Evolutionary conservation across 2,113 vertebrate genomes (phyloP), one percentile per base, ranked within the genome.

Genomic region (Ancistrus triradiatus): DNA sequence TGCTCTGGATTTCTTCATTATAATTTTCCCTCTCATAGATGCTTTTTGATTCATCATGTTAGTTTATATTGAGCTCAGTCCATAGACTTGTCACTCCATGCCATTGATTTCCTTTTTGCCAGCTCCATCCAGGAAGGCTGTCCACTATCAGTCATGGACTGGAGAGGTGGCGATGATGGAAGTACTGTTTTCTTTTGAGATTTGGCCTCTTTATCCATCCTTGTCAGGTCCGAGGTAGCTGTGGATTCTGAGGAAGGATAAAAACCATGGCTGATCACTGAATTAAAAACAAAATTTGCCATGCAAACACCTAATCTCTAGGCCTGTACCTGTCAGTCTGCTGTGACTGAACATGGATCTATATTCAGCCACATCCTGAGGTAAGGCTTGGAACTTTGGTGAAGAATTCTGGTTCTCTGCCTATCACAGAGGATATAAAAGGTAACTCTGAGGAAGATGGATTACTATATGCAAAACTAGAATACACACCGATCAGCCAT

Each of bases 61-160:
- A 3, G 48, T 13, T 15, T 43, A 9, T 7, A 7, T 49, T 24
- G 27, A 3, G 13, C 27, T 86, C 44, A 89, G 70, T 89, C 84
- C 87, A 85, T 84, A 33, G 81, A 74, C 87, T 92, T 98, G 70
- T 95, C 94, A 42, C 87, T 98, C 96, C 96, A 98, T 18, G 96
- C 96, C 85, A 96, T 90, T 0, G 96, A 93, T 76, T 98, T 98
- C 77, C 95, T 96, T 79, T 95, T 97, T 46, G 96, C 96, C 52
- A 98, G 84, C 68, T 98, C 96, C 94, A 98, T 94, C 96, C 96
- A 98, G 0, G 83, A 93, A 0, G 95, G 96, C 74, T 97, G 90
- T 15, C 81, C 77, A 0, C 77, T 55, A 24, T 84, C 86, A 35
- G 84, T 73, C 4, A 67, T 75, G 69, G 83, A 77, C 50, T 78